phyloP scores from a whole-genome alignment of 2,797 vertebrate species.

The Nyctalus aviator region DNA sequence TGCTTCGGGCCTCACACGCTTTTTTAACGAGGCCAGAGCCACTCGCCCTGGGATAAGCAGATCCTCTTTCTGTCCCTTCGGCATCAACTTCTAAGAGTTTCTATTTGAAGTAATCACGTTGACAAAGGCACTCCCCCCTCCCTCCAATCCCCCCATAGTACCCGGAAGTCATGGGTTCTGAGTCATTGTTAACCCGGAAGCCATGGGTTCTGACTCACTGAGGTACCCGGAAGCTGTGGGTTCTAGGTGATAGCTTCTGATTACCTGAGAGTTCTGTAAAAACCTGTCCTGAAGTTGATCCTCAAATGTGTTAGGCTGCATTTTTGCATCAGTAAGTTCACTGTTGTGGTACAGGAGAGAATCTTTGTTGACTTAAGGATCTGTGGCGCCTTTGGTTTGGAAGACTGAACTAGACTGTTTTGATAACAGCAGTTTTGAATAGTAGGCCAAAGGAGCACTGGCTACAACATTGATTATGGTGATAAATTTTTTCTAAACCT shows the following conservation, averaged over 20 bases:
- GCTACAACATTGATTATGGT: background rate
- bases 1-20: background rate
- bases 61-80: background rate
- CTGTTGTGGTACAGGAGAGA: accelerated
- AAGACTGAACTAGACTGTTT: background rate
- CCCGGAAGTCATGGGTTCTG: background rate
- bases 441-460: background rate
- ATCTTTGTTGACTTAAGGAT: background rate
- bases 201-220: background rate
- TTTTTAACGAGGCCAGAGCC: constrained; percentile 43
- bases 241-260: background rate
- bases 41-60: background rate
- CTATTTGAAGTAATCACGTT: background rate
- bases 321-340: background rate
- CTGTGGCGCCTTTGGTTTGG: background rate
- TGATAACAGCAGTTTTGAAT: background rate
- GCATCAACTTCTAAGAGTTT: background rate
- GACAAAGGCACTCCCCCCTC: background rate
- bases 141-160: too few species aligned
- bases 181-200: background rate
- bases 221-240: background rate
- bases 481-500: background rate
- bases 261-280: background rate
- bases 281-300: background rate
- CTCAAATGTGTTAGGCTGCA: background rate